A percentile compares a stretch with the other conserved stretches of the same genome.
Conservation (phyloP, 2,113 vertebrate species). For the Aramus guarauna region DNA sequence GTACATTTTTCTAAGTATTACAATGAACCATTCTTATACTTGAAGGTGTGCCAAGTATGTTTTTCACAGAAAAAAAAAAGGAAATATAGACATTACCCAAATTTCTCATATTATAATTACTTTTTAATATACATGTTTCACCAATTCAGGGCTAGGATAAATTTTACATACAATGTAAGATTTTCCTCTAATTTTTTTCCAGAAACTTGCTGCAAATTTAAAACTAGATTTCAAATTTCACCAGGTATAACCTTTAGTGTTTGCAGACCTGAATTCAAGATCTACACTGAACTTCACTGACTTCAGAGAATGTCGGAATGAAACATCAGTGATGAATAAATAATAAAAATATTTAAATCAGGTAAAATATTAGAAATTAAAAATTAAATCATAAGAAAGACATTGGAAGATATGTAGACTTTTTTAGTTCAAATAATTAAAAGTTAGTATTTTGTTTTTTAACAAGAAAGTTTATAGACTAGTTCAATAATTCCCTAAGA, state of each 20-base stretch:
- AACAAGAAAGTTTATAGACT: background rate
- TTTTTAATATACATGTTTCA: background rate
- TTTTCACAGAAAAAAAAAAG: background rate
- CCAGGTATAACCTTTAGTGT: background rate
- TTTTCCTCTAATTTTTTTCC: background rate
- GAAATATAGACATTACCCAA: background rate
- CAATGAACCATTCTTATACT: background rate
- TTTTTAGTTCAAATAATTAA: background rate
- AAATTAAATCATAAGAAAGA: background rate
- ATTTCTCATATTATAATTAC: background rate
- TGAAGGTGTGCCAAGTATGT: background rate
- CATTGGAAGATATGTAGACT: background rate
- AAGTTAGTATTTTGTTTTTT: background rate
- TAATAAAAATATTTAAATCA: background rate
- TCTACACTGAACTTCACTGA: background rate
- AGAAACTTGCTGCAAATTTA: background rate
- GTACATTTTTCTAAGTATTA: background rate
- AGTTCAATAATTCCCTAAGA: background rate
- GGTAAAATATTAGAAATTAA: background rate
- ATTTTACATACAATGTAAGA: background rate
- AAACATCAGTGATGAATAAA: background rate
- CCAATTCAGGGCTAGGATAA: background rate
- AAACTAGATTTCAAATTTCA: background rate
- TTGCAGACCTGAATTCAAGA: background rate
- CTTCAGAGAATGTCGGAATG: background rate